Base-by-base conservation (phyloP, 1,140 invertebrate species). In the Drosophila rhopaloa region DNA sequence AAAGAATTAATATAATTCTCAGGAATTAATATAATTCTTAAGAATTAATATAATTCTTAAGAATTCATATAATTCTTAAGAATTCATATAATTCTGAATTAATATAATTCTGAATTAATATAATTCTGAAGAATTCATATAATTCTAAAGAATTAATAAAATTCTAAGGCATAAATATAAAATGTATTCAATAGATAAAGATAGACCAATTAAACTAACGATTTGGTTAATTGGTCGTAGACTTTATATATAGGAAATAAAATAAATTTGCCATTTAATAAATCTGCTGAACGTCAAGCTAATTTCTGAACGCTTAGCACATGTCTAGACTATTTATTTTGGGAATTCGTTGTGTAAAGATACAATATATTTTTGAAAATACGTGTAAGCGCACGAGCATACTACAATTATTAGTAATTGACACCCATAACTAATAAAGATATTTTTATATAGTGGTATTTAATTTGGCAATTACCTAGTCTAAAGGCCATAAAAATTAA, bases 301-400 rank as follows among this genome's bases (percentile, higher is more conserved):
- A 47, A 66, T 66, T 66, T 46, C 24, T 53, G 37, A 37, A 44
- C 47, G 60, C 55, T 60, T 60, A 14, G 16, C 53, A 37, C 13
- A 66, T 68, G 65, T 68, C 65, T 68, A 68, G 65, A 68, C 65
- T 14, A 53, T 68, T 66, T 68, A 68, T 68, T 68, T 68, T 35
- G 47, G 65, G 61, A 66, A 44, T 37, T 54, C 16, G 5, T 7
- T 48, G 63, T 68, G 60, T 51, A 61, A 68, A 24, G 4, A 24
- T 8, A 44, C 38, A 11, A 50, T 27, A 38, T 65, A 53, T 54
- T 43, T 65, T 51, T 50, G 29, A 43, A 58, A 58, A 46, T 50
- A 27, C 58, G 5, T 14, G 5, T 47, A 62, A 51, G 35, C 37
- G 29, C 46, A 44, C 59, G 35, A 44, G 32, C 38, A 53, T 11